Percentiles rank a stretch among this genome's conserved stretches.
Conservation (phyloP, 2,888 invertebrate species). For the Dasysyrphus tricinctus region DNA sequence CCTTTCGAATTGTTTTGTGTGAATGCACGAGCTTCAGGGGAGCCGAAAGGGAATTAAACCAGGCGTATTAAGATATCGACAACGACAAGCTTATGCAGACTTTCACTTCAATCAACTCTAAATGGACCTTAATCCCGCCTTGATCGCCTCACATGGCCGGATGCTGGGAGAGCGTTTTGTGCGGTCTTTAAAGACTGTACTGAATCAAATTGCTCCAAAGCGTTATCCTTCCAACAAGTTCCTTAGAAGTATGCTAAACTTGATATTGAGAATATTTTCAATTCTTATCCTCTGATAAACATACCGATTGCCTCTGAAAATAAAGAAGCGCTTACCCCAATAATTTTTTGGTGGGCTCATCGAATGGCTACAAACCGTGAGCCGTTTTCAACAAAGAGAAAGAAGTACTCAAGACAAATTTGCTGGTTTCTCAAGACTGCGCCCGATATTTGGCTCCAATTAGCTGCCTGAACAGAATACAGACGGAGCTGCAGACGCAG, state of each 20-base stretch:
- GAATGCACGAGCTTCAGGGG: too few relatives aligned
- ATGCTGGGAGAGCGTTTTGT: slow-evolving; percentile 70
- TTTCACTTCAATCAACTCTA: slow-evolving; percentile 19
- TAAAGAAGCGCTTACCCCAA: slow-evolving; percentile 73
- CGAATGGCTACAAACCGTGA: slow-evolving; percentile 28
- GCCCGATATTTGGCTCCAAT: too few relatives aligned
- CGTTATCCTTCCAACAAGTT: slow-evolving; percentile 72
- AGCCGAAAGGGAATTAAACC: too few relatives aligned
- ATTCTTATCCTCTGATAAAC: slow-evolving; percentile 53
- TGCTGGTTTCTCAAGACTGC: slow-evolving; percentile 28
- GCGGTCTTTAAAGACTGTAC: too few relatives aligned
- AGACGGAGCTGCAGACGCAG: too few relatives aligned
- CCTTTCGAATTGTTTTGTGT: slow-evolving; percentile 36
- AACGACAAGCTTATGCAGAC: background rate
- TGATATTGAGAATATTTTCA: slow-evolving; percentile 66
- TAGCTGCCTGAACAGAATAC: too few relatives aligned
- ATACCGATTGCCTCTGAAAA: slow-evolving; percentile 34
- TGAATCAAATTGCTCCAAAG: slow-evolving; percentile 60
- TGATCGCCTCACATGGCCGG: slow-evolving; percentile 30
- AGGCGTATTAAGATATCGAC: background rate
- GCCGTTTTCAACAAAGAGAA: too few relatives aligned
- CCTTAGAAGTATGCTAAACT: slow-evolving; percentile 38
- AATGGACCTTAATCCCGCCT: slow-evolving; percentile 73
- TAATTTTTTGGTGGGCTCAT: slow-evolving; percentile 69
- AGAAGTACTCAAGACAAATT: background rate